Evolutionary conservation across 2,113 vertebrate species (phyloP).

Genomic region (Mobula birostris): DNA sequence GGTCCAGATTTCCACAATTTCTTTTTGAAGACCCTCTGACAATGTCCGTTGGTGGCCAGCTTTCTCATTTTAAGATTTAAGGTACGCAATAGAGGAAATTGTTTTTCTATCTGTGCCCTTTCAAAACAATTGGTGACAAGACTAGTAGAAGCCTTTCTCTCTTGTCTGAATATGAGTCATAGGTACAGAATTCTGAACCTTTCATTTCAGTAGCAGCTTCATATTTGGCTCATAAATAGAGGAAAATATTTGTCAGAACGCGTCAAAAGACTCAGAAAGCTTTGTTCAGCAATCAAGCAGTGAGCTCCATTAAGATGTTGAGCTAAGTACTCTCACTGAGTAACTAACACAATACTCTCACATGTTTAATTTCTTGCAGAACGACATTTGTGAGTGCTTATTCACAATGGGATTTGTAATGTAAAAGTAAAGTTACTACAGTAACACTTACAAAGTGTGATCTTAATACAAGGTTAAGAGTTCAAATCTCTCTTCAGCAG

Average conservation of each 20-base stretch:
- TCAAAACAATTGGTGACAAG: not conserved
- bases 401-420: not conserved
- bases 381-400: not conserved
- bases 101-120: not conserved
- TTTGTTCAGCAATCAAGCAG: not conserved
- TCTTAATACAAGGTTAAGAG: too few relatives aligned
- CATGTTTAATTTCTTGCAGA: not conserved
- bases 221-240: not conserved
- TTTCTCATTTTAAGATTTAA: not conserved
- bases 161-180: not conserved
- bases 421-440: too few relatives aligned
- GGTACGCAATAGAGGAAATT: not conserved
- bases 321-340: not conserved
- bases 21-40: not conserved
- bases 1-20: not conserved
- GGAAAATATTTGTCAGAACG: not conserved
- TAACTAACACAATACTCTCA: not conserved
- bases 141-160: not conserved
- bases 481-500: too few relatives aligned
- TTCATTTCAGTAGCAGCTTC: not conserved
- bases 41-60: not conserved
- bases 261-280: not conserved
- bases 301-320: not conserved
- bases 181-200: not conserved
- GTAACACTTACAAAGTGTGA: too few relatives aligned